Percentiles rank a stretch among this genome's conserved stretches.
These are phyloP conservation scores for Gopherus evgoodei DNA, from an alignment of 2,113 vertebrate species.

Conservation along the genomic window DNA sequence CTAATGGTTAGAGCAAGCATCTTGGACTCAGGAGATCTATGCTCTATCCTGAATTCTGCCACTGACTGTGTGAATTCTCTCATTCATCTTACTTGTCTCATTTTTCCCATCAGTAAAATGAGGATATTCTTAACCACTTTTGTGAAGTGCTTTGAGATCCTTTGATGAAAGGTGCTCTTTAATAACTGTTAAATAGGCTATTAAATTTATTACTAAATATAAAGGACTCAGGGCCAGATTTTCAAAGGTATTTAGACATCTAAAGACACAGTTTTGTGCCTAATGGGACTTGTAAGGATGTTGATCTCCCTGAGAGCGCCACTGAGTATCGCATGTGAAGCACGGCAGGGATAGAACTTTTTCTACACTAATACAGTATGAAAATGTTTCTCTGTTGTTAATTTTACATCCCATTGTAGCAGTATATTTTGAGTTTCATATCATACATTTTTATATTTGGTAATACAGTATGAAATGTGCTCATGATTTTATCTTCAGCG, in stretches of 20 bases:
- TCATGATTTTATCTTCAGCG: slow-evolving; percentile 63
- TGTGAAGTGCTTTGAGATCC: background rate
- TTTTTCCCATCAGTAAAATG: background rate
- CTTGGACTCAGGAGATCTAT: background rate
- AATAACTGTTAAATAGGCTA: background rate
- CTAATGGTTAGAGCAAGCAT: background rate
- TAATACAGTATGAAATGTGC: slow-evolving; percentile 65
- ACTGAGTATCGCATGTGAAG: slow-evolving; percentile 17
- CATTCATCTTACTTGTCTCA: background rate
- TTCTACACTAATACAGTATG: slow-evolving; percentile 65
- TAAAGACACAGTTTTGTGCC: background rate
- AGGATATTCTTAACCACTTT: background rate
- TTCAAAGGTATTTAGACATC: background rate
- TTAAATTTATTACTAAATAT: background rate
- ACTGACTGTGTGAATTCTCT: background rate
- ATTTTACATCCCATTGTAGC: slow-evolving; percentile 66
- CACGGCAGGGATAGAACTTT: slow-evolving; percentile 64
- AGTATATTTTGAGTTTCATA: slow-evolving; percentile 39
- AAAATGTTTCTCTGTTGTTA: slow-evolving; percentile 65
- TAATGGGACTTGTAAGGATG: background rate
- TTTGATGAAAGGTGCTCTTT: background rate
- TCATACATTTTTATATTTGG: slow-evolving; percentile 54
- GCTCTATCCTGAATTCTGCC: background rate
- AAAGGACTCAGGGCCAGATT: background rate
- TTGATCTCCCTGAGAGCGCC: background rate